Evolutionary conservation across 2,888 invertebrate species (phyloP), one percentile per base, ranked within the genome.

Genomic region (Agrotis segetum): DNA sequence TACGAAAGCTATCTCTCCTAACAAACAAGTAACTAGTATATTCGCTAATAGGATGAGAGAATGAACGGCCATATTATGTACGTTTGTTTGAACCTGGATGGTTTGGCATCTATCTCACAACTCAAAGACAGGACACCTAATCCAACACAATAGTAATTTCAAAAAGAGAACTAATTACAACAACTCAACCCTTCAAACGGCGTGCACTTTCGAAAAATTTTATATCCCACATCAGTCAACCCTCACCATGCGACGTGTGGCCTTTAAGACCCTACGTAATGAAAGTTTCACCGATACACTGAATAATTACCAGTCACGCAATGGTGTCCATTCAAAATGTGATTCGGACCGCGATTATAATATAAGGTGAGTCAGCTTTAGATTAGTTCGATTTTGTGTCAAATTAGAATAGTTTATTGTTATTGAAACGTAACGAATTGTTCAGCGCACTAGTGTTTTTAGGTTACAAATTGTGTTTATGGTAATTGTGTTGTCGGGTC

Each of bases 241-340:
- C 87, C 86, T 81, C 85, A 84, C 71, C 76, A 77, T 87, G 85
- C 82, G 83, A 82, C 87, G 84, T 80, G 83, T 90, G 90, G 88
- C 90, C 91, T 91, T 91, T 90, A 85, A 86, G 88, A 87, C 87
- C 90, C 89, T 87, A 68, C 71, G 69, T 75, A 80, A 81, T 78
- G 82, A 81, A 82, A 84, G 82, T 85, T 83, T 81, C 79, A 85
- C 78, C 75, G 76, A 84, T 82, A 79, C 70, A 68, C 64, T 70
- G 79, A 79, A 86, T 92, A 92, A 93, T 92, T 91, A 92, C 87
- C 66, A 87, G 89, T 89, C 93, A 93, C 93, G 93, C 93, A 88
- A 92, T 49, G 73, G 85, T 86, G 87, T 88, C 87, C 90, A 88
- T 90, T 90, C 89, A 88, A 84, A 84, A 82, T 82, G 84, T 85